These are phyloP conservation scores for Ametastegia equiseti DNA, from an alignment of 2,888 invertebrate genomes.

Conservation along the genomic window DNA sequence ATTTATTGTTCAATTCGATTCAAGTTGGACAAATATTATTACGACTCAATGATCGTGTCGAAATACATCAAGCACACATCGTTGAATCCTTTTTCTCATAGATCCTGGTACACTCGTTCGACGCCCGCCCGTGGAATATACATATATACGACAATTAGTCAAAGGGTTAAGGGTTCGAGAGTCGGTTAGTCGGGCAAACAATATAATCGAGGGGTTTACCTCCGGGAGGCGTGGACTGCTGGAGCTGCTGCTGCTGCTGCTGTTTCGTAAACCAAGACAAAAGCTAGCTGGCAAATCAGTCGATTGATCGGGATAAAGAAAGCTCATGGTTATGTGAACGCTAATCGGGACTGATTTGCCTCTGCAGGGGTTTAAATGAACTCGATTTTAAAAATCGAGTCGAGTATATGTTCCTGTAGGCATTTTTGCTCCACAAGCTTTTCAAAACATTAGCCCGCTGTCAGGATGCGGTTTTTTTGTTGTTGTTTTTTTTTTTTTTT, in stretches of 20 bases:
- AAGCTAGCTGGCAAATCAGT: slow-evolving; percentile 11
- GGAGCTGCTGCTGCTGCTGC: background rate
- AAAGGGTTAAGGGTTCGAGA: slow-evolving; percentile 21
- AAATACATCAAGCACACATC: slow-evolving; percentile 37
- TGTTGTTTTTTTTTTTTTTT: too few relatives aligned
- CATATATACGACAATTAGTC: background rate
- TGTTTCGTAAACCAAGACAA: slow-evolving; percentile 11
- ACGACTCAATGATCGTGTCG: slow-evolving; percentile 41
- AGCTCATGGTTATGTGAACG: background rate
- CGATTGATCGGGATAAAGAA: slow-evolving; percentile 27
- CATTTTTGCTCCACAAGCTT: slow-evolving; percentile 13
- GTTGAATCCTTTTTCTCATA: background rate
- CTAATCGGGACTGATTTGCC: slow-evolving; percentile 2
- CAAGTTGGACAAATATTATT: slow-evolving; percentile 37
- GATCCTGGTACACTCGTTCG: background rate
- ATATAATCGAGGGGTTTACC: slow-evolving; percentile 19
- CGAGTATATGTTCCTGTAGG: background rate
- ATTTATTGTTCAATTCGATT: background rate
- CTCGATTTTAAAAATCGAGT: background rate
- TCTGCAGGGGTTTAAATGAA: background rate
- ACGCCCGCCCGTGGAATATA: background rate
- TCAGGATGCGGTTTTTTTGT: slow-evolving; percentile 32
- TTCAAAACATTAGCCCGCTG: slow-evolving; percentile 39
- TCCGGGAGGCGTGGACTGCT: slow-evolving; percentile 1
- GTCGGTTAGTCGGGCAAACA: background rate